These are phyloP conservation scores for Callinectes sapidus DNA, from an alignment of 2,888 invertebrate species.

Conservation along the genomic window DNA sequence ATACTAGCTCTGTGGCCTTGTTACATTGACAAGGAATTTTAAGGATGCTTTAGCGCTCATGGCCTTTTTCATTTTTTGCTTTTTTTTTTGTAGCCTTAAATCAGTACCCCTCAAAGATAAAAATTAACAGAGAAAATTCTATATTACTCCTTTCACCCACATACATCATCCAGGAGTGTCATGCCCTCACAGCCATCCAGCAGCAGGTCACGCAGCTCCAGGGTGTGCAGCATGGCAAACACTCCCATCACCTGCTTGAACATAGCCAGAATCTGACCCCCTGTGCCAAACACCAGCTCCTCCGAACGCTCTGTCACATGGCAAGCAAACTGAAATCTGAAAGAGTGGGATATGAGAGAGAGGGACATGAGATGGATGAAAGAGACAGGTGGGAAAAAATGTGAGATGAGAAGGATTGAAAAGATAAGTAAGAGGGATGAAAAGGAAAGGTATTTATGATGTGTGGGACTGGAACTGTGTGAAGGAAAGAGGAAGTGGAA, in stretches of 20 bases:
- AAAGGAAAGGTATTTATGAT: neutral
- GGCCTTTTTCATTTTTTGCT: too few relatives aligned
- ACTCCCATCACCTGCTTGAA: constrained; percentile 83
- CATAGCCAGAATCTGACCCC: constrained; percentile 82
- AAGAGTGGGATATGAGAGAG: neutral
- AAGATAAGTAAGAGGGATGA: neutral
- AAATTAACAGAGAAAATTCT: too few relatives aligned
- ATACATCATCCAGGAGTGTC: constrained; percentile 75
- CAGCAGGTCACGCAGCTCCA: constrained; percentile 85
- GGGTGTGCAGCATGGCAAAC: constrained; percentile 80
- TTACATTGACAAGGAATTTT: too few relatives aligned
- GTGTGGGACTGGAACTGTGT: neutral
- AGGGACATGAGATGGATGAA: neutral
- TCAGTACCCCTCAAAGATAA: too few relatives aligned
- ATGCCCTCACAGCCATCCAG: constrained; percentile 81
- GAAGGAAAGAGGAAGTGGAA: too few relatives aligned
- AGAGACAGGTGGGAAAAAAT: neutral
- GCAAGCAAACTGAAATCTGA: constrained; percentile 85
- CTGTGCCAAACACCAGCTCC: constrained; percentile 85
- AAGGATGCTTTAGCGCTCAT: too few relatives aligned
- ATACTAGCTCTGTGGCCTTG: too few relatives aligned
- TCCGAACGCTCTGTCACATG: constrained; percentile 81
- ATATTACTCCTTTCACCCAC: constrained; percentile 70
- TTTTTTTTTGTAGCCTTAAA: too few relatives aligned
- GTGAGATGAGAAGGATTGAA: neutral